Evolutionary conservation across 2,113 vertebrate genomes (phyloP), one percentile per base, ranked within the genome.

Genomic region (Pelmatolapia mariae): DNA sequence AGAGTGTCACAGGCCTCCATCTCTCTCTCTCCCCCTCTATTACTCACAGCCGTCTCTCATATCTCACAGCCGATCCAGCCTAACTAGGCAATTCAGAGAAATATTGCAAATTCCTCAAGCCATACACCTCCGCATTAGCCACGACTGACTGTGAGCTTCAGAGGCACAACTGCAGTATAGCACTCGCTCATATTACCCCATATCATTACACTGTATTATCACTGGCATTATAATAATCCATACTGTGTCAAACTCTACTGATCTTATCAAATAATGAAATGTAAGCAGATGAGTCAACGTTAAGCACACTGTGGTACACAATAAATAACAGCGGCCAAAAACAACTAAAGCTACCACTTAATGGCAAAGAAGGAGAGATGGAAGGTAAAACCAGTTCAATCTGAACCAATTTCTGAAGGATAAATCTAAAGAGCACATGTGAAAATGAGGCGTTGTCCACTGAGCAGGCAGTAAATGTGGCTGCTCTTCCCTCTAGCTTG

Each of bases 1-100:
- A 85, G 91, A 90, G 90, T 93, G 92, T 94, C 94, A 91, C 73
- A 86, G 85, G 81, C 86, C 83, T 88, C 89, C n/a, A 26, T 91
- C 83, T 83, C 88, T 54, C 85, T 80, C 85, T 80, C 71, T 79
- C 79, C 33, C 79, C 4, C 78, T 61, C 76, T 61, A 50, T 76
- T 36, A 40, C 68, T 66, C 81, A 43, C 66, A 57, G 13, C 59
- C 13, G 26, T 71, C 61, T 24, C 79, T 92, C 90, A 87, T 89
- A 91, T 92, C 90, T 87, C 86, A 59, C 86, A 84, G 52, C 83
- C 68, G 86, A 92, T 92, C 87, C 50, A 24, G 80, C 87, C 89
- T 92, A 95, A 96, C 91, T 45, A 87, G 90, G 84, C 86, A 92
- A 93, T 93, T 95, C 89, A 92, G 80, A 91, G 86, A 84, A 83